Conservation (phyloP, 2,888 invertebrate species). For the Chironomus riparius region DNA sequence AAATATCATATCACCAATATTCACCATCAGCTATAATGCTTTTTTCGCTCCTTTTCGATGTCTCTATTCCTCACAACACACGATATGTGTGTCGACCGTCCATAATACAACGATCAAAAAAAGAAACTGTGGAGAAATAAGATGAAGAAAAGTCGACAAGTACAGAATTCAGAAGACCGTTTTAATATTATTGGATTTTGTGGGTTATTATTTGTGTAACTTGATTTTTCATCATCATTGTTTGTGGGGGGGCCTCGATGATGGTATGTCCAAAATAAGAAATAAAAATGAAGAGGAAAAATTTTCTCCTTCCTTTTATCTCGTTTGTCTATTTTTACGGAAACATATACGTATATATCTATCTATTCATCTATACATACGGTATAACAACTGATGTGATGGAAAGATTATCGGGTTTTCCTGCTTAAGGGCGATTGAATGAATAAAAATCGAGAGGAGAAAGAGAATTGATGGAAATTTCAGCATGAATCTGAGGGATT, state of each 20-base stretch:
- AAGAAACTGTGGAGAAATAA: background rate
- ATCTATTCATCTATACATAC: no score
- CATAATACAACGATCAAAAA: background rate
- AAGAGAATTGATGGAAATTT: background rate
- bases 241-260: conserved; percentile 5
- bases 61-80: background rate
- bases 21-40: conserved; percentile 3
- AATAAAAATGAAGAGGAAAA: background rate
- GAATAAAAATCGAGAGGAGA: background rate
- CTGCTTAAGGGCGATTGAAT: conserved; percentile 4
- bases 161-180: conserved; percentile 15
- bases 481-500: no score
- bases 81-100: background rate
- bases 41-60: background rate
- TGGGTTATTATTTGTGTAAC: conserved; percentile 27
- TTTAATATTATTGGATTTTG: conserved; percentile 27
- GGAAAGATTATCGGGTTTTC: conserved; percentile 23
- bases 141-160: conserved; percentile 5
- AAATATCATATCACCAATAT: no score
- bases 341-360: background rate
- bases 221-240: conserved; percentile 26
- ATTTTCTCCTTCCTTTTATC: background rate
- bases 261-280: background rate
- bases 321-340: background rate
- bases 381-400: conserved; percentile 6